Percentiles rank a stretch among this genome's conserved stretches.
phyloP scores from a whole-genome alignment of 2,113 vertebrate genomes.

The Megaleporinus macrocephalus region DNA sequence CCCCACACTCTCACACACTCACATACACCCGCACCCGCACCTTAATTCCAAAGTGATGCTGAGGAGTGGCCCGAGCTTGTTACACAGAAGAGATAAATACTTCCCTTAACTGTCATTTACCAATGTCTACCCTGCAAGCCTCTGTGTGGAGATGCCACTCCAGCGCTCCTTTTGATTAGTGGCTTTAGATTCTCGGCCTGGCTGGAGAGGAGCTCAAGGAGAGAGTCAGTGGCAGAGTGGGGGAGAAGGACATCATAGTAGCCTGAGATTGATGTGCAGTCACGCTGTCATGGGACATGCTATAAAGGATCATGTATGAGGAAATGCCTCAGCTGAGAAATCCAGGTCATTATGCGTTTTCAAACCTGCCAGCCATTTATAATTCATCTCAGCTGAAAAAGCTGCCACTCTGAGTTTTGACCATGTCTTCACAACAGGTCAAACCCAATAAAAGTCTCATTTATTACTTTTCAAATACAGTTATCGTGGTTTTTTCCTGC shows the following conservation, averaged over 20 bases:
- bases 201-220: slow-evolving; percentile 22
- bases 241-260: slow-evolving; percentile 8
- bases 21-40: slow-evolving; percentile 20
- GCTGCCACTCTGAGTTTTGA: background rate
- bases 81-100: slow-evolving; percentile 52
- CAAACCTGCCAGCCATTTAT: slow-evolving; percentile 7
- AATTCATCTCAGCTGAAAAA: background rate
- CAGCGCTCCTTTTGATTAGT: slow-evolving; percentile 42
- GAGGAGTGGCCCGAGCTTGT: slow-evolving; percentile 43
- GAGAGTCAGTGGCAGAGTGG: slow-evolving; percentile 10
- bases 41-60: slow-evolving; percentile 29
- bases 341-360: slow-evolving; percentile 12
- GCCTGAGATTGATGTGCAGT: slow-evolving; percentile 22
- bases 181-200: slow-evolving; percentile 16
- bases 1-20: background rate
- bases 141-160: slow-evolving; percentile 36
- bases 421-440: background rate
- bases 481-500: too few species aligned
- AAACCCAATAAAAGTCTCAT: background rate
- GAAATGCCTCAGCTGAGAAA: background rate
- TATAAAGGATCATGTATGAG: slow-evolving; percentile 20
- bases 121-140: slow-evolving; percentile 39
- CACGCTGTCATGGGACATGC: slow-evolving; percentile 12
- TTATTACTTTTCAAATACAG: background rate
- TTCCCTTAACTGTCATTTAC: slow-evolving; percentile 52